Evolutionary conservation across 1,140 invertebrate genomes (phyloP).

Genomic region (Paralvinella palmiformis): DNA sequence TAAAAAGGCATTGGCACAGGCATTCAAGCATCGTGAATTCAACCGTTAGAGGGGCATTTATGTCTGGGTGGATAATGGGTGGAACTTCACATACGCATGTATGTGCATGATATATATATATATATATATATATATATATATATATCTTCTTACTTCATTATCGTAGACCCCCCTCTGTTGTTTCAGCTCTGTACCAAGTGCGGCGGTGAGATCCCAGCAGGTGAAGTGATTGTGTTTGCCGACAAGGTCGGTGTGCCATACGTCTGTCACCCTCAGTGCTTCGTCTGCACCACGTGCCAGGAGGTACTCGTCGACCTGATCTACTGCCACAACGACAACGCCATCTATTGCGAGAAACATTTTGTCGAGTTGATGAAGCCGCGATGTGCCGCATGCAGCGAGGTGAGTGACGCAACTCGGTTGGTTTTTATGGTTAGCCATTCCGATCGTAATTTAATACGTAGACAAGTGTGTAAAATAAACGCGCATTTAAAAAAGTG

Average conservation of each 20-base stretch:
- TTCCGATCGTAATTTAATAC: too few species aligned
- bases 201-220: constrained; percentile 57
- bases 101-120: neutral
- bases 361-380: constrained; percentile 95
- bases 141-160: too few species aligned
- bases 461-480: too few species aligned
- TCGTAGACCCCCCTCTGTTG: constrained; percentile 1
- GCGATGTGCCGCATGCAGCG: constrained; percentile 91
- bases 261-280: constrained; percentile 86
- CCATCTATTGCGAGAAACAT: constrained; percentile 89
- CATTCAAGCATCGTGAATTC: neutral
- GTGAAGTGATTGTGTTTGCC: constrained; percentile 65
- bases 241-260: constrained; percentile 71
- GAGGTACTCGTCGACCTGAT: constrained; percentile 96
- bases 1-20: neutral
- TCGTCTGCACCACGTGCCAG: constrained; percentile 81
- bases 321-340: constrained; percentile 74
- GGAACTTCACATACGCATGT: neutral
- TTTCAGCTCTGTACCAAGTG: constrained; percentile 55
- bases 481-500: too few species aligned
- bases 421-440: too few species aligned
- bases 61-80: neutral
- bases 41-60: neutral
- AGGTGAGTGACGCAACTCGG: too few species aligned
- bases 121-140: neutral